Percentiles rank a stretch among this genome's conserved stretches.
These are phyloP conservation scores for Oryzaephilus surinamensis DNA, from an alignment of 1,140 invertebrate genomes.

Conservation along the genomic window DNA sequence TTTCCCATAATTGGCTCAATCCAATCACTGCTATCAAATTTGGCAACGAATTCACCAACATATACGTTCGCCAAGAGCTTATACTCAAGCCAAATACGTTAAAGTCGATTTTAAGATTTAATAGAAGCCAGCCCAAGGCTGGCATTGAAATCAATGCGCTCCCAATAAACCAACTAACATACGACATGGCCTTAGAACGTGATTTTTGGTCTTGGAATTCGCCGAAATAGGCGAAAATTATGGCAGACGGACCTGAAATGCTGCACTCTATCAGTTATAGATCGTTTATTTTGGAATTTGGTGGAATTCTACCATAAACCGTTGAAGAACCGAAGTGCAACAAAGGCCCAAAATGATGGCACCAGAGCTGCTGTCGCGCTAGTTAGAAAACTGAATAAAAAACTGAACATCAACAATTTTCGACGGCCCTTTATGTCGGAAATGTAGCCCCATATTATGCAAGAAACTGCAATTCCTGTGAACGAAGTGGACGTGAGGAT, in stretches of 20 bases:
- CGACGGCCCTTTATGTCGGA: conserved; percentile 19
- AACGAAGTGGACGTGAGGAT: conserved; percentile 18
- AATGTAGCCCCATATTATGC: conserved; percentile 20
- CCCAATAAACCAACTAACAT: conserved; percentile 36
- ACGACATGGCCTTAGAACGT: conserved; percentile 30
- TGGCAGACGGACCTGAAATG: conserved; percentile 29
- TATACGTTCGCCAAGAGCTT: conserved; percentile 59
- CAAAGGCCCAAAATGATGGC: conserved; percentile 15
- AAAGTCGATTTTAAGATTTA: conserved; percentile 43
- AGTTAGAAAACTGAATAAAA: conserved; percentile 9
- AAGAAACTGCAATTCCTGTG: conserved; percentile 15
- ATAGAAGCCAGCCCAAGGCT: conserved; percentile 53
- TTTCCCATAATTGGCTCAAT: conserved; percentile 55
- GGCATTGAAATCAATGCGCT: conserved; percentile 34
- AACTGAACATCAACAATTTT: conserved; percentile 13
- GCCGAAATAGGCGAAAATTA: conserved; percentile 35
- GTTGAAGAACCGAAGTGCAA: conserved; percentile 14
- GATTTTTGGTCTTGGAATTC: conserved; percentile 26
- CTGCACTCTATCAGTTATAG: background rate
- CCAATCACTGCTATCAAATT: conserved; percentile 45
- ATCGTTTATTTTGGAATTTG: background rate
- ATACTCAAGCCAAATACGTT: conserved; percentile 38
- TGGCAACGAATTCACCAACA: conserved; percentile 51
- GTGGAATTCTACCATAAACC: conserved; percentile 13
- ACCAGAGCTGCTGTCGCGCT: conserved; percentile 12